Base-by-base conservation (phyloP, 2,888 invertebrate genomes). In the Oscheius sp. region DNA sequence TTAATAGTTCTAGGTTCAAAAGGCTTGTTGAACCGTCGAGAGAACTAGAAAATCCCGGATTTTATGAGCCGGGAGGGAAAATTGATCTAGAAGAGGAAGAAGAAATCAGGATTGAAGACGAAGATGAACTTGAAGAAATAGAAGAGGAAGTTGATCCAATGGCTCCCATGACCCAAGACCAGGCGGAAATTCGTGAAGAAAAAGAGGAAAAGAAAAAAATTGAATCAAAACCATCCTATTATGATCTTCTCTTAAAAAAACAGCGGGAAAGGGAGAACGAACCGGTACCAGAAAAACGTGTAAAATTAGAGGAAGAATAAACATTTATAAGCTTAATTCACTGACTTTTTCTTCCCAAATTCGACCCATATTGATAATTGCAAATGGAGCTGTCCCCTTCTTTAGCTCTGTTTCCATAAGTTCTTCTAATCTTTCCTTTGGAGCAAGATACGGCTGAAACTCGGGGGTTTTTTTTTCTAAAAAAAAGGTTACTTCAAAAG, bases 401-500 rank as follows among this genome's bases (percentile, higher is more conserved):
- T n/a, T n/a, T n/a, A n/a, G n/a, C n/a, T n/a, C n/a, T n/a, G n/a
- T n/a, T n/a, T n/a, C n/a, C n/a, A n/a, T n/a, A n/a, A n/a, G n/a
- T n/a, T n/a, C n/a, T n/a, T n/a, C n/a, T n/a, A n/a, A n/a, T n/a
- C n/a, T n/a, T n/a, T n/a, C n/a, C n/a, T n/a, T n/a, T n/a, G n/a
- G n/a, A n/a, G n/a, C n/a, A n/a, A n/a, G n/a, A n/a, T n/a, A n/a
- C n/a, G n/a, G n/a, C n/a, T n/a, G n/a, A n/a, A n/a, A n/a, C n/a
- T n/a, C n/a, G n/a, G n/a, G n/a, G n/a, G n/a, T n/a, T n/a, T n/a
- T n/a, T n/a, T n/a, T n/a, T n/a, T n/a, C n/a, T n/a, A 37, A 15
- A 37, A 37, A 15, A 37, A 37, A 34, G 20, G 58, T 17, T 37
- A 84, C 83, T 76, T 85, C 85, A 65, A 75, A 74, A 0, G 82